These are phyloP conservation scores for Maconellicoccus hirsutus DNA, from an alignment of 1,140 invertebrate genomes.

Conservation along the genomic window DNA sequence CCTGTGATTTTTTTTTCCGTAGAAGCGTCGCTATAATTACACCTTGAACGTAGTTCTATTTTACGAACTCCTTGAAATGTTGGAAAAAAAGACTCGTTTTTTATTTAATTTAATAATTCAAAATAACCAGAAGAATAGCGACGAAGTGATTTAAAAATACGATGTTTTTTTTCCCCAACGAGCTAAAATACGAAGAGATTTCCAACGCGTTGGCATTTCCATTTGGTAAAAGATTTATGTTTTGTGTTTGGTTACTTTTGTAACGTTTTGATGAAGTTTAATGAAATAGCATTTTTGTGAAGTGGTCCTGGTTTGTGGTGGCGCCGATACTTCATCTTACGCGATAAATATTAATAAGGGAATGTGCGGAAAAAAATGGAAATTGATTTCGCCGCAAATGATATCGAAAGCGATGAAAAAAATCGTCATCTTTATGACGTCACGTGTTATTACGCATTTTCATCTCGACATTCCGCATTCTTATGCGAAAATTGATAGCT, in stretches of 20 bases:
- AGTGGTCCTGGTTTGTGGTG: neutral
- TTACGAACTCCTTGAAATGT: too few relatives aligned
- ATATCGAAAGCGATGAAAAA: neutral
- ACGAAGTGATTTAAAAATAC: too few relatives aligned
- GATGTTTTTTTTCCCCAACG: too few relatives aligned
- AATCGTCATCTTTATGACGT: neutral
- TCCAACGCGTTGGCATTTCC: neutral
- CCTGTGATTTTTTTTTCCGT: too few relatives aligned
- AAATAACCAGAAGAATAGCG: neutral
- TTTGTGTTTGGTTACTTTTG: neutral
- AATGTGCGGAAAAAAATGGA: neutral
- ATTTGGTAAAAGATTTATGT: neutral
- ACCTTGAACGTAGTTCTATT: too few relatives aligned
- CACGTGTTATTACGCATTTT: neutral
- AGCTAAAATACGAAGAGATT: neutral
- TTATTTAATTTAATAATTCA: neutral
- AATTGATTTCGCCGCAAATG: neutral
- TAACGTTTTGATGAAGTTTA: neutral
- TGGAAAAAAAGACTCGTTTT: neutral
- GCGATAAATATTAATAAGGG: neutral
- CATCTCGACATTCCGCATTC: neutral
- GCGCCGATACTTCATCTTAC: neutral
- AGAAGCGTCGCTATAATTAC: too few relatives aligned
- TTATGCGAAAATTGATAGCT: constrained; percentile 1
- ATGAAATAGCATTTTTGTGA: neutral